Percentiles rank a stretch among this genome's conserved stretches.
Conservation (phyloP, 2,888 invertebrate genomes). For the Quadriops clusia region DNA sequence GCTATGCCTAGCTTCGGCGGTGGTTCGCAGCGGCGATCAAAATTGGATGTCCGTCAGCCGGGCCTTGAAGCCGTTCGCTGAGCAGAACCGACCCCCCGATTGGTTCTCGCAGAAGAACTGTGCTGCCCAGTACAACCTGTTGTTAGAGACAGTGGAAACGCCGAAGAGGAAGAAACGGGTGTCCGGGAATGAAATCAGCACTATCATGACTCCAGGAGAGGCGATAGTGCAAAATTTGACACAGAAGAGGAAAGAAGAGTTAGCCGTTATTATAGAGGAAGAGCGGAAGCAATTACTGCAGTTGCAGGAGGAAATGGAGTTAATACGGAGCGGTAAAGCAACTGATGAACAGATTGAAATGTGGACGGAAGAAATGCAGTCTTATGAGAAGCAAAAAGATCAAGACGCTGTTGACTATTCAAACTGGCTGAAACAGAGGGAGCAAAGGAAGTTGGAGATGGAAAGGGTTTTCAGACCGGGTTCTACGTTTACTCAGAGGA, state of each 20-base stretch:
- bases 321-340: slow-evolving; percentile 44
- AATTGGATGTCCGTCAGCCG: slow-evolving; percentile 86
- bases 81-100: slow-evolving; percentile 62
- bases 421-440: slow-evolving; percentile 53
- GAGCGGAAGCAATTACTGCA: slow-evolving; percentile 64
- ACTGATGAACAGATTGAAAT: slow-evolving; percentile 62
- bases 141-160: slow-evolving; percentile 71
- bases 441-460: slow-evolving; percentile 49
- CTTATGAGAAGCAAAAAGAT: slow-evolving; percentile 57
- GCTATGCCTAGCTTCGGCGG: slow-evolving; percentile 74
- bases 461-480: slow-evolving; percentile 46
- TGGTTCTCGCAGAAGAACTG: slow-evolving; percentile 89
- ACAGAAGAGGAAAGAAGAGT: slow-evolving; percentile 65
- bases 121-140: slow-evolving; percentile 75
- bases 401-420: slow-evolving; percentile 51
- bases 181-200: slow-evolving; percentile 40
- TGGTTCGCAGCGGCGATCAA: slow-evolving; percentile 75
- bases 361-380: slow-evolving; percentile 63
- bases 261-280: slow-evolving; percentile 56
- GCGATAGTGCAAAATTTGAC: slow-evolving; percentile 65
- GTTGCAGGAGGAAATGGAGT: slow-evolving; percentile 50
- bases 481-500: slow-evolving; percentile 27
- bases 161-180: slow-evolving; percentile 74
- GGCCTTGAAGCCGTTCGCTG: slow-evolving; percentile 64
- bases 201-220: slow-evolving; percentile 62